Evolutionary conservation across 2,797 vertebrate genomes (phyloP), one percentile per base, ranked within the genome.

Genomic region (Todus mexicanus): DNA sequence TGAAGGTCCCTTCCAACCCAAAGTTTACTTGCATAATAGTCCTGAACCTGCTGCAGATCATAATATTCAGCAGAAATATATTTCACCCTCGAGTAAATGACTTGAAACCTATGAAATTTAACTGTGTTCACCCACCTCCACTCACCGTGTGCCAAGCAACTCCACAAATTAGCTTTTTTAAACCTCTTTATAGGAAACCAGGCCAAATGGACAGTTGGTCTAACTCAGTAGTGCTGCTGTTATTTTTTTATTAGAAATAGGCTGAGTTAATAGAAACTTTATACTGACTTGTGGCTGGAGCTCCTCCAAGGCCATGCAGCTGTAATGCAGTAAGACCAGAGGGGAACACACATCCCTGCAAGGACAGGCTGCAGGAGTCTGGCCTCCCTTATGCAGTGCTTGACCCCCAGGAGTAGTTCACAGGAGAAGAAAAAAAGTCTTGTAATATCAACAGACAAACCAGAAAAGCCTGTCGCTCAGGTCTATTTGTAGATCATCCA

Each of bases 321-420:
- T 89, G 61, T 70, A 64, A 35, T 48, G 59, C n/a, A 42, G 27
- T n/a, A 10, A 42, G 54, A 37, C 11, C 15, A 23, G 72, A 47
- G 37, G 42, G 51, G 27, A 50, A 19, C 11, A 7, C 25, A 7
- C 1, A 1, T 20, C 64, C 59, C 75, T 65, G 31, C 0, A 0
- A 50, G 38, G 80, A 54, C 0, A 2, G 26, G 25, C n/a, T 31
- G 51, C 0, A 2, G 12, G 43, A 60, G 22, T 10, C 51, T 74
- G 70, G 13, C 48, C 35, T n/a, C 66, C 9, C 53, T 80, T 48
- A 45, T 33, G 50, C 59, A 10, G 4, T 31, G 48, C 40, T 77
- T 48, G 17, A 43, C 9, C 31, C 15, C 8, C 48, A 42, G 54
- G 21, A 68, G 29, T 33, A 61, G 20, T 77, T 51, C 7, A 1